These are phyloP conservation scores for Stegodyphus dumicola DNA, from an alignment of 1,140 invertebrate species.

Conservation along the genomic window DNA sequence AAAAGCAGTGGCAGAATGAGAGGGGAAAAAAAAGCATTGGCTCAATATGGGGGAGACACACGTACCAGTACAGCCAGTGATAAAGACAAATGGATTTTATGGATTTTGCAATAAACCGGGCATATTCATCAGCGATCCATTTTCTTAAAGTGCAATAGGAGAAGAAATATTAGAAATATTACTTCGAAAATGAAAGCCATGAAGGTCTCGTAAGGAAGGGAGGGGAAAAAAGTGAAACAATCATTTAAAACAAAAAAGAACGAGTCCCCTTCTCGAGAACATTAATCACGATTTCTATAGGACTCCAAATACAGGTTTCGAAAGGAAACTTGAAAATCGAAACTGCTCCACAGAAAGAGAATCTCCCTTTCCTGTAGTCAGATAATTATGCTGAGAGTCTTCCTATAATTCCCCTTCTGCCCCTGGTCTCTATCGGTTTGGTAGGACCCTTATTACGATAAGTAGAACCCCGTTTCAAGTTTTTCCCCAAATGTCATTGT, in stretches of 20 bases:
- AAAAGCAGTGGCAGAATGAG: too few relatives aligned
- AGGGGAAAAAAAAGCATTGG: too few relatives aligned
- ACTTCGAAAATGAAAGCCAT: not conserved
- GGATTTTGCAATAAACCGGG: slow-evolving; percentile 24
- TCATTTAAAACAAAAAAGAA: not conserved
- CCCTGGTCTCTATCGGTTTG: not conserved
- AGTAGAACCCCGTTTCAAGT: not conserved
- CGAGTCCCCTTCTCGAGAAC: slow-evolving; percentile 7
- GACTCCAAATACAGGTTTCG: not conserved
- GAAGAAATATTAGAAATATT: not conserved
- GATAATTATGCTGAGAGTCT: slow-evolving; percentile 33
- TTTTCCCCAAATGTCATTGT: not conserved
- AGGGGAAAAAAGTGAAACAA: not conserved
- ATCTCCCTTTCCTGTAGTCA: not conserved
- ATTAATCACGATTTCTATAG: slow-evolving; percentile 41
- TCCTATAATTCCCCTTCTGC: slow-evolving; percentile 6
- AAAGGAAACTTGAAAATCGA: slow-evolving; percentile 31
- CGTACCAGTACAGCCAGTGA: too few relatives aligned
- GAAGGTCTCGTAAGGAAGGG: too few relatives aligned
- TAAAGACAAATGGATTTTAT: not conserved
- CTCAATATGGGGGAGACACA: too few relatives aligned
- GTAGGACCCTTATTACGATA: slow-evolving; percentile 33
- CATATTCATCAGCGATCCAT: not conserved
- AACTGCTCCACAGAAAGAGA: not conserved
- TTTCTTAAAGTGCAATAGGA: not conserved